Evolutionary conservation across 2,797 vertebrate species (phyloP).

Genomic region (Eutrigla gurnardus): DNA sequence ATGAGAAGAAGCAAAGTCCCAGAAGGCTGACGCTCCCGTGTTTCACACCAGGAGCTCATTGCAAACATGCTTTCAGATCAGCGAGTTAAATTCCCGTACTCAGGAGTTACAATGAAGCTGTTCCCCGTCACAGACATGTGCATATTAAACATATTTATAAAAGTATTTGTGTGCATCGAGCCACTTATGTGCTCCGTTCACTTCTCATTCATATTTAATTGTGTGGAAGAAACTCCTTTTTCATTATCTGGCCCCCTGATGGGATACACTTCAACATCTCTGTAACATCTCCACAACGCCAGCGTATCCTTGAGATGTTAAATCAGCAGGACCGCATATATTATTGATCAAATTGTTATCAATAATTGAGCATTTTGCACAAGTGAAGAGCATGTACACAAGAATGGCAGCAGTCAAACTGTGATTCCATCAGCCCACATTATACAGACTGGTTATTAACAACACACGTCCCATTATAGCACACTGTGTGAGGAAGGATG

Average conservation of each 20-base stretch:
- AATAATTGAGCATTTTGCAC: slow-evolving; percentile 63
- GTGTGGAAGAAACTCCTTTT: slow-evolving; percentile 31
- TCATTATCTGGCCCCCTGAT: slow-evolving; percentile 26
- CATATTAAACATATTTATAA: slow-evolving; percentile 1
- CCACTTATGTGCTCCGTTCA: slow-evolving; percentile 27
- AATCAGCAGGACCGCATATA: slow-evolving; percentile 59
- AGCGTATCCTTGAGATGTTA: slow-evolving; percentile 53
- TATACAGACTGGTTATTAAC: background rate
- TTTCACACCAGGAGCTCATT: slow-evolving; percentile 27
- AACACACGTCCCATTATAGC: background rate
- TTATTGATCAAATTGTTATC: slow-evolving; percentile 68
- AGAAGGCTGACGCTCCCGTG: slow-evolving; percentile 9
- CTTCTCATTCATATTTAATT: slow-evolving; percentile 65
- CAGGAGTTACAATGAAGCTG: slow-evolving; percentile 19
- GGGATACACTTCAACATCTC: slow-evolving; percentile 34
- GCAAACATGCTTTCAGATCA: slow-evolving; percentile 31
- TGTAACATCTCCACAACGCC: slow-evolving; percentile 28
- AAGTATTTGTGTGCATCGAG: slow-evolving; percentile 17
- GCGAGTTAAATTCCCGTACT: background rate
- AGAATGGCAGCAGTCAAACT: slow-evolving; percentile 18
- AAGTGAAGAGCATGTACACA: slow-evolving; percentile 32
- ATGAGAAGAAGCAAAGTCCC: slow-evolving; percentile 25
- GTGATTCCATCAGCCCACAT: background rate
- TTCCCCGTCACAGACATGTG: slow-evolving; percentile 9
- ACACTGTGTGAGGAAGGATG: background rate